Base-by-base conservation (phyloP, 2,888 invertebrate species). In the Corbicula japonica region DNA sequence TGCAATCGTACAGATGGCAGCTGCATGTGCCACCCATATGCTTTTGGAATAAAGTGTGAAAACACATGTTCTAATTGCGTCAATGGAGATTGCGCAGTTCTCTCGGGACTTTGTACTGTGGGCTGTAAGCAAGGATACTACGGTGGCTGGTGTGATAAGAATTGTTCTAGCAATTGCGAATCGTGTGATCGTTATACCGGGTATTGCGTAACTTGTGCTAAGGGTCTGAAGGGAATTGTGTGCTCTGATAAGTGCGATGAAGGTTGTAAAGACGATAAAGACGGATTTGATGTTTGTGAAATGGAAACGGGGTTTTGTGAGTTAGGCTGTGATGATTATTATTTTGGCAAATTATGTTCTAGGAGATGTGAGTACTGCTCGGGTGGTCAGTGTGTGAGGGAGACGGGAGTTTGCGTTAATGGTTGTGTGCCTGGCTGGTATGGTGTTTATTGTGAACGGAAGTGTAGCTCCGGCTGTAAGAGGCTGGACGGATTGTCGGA, bases 331-430 rank as follows among this genome's bases (percentile, higher is more conserved):
- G 23, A 38, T 2, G 10, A 35, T 2, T 56, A 54, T 30, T 58
- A 35, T 18, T 75, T 46, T 35, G 81, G 77, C 15, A 26, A 35
- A 15, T 26, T 52, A 28, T 81, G 81, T 65, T 32, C 61, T 15
- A 15, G n/a, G n/a, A 21, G 48, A 21, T 81, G 81, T 60, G n/a
- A 58, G 10, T 26, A 50, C 15, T 81, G 81, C 21, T 66, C 60
- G 12, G 54, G 71, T 60, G 66, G 69, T 12, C 23, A 32, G 15
- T 81, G 81, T 71, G 34, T 61, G 50, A 18, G 71, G 30, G 26
- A 41, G 3, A 66, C 2, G 1, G 81, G 81, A 21, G 30, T 30
- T 1, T 76, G 80, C 48, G 15, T 48, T 3, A 62, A 68, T 34
- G 46, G 46, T 8, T 72, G 72, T 56, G 35, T 23, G n/a, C 2